phyloP scores from a whole-genome alignment of 2,113 vertebrate genomes.

The Antechinus stuartii region DNA sequence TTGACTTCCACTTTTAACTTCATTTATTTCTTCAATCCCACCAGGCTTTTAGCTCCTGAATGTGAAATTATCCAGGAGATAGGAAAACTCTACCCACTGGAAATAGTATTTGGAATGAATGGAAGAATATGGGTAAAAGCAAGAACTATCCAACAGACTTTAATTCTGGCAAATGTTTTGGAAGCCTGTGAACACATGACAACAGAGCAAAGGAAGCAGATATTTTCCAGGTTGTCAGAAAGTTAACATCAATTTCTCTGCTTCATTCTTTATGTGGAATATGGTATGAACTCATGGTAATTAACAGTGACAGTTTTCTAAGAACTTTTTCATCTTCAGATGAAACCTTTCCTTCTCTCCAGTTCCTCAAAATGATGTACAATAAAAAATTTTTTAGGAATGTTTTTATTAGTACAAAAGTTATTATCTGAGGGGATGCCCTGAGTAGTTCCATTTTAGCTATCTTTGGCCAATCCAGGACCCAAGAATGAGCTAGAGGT shows the following conservation, averaged over 20 bases:
- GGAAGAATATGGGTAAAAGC: slow-evolving; percentile 95
- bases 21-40: slow-evolving; percentile 45
- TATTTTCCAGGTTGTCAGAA: slow-evolving; percentile 88
- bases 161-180: slow-evolving; percentile 93
- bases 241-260: slow-evolving; percentile 73
- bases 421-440: slow-evolving; percentile 16
- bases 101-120: slow-evolving; percentile 95
- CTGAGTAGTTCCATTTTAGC: slow-evolving; percentile 94
- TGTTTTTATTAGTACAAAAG: slow-evolving; percentile 64
- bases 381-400: slow-evolving; percentile 34
- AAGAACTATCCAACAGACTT: slow-evolving; percentile 91
- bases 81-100: slow-evolving; percentile 92
- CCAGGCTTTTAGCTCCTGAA: slow-evolving; percentile 90
- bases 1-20: not conserved
- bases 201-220: slow-evolving; percentile 88
- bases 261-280: not conserved
- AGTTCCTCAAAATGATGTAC: slow-evolving; percentile 44
- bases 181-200: slow-evolving; percentile 95
- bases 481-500: slow-evolving; percentile 86
- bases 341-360: slow-evolving; percentile 10
- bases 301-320: slow-evolving; percentile 48
- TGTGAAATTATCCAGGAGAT: slow-evolving; percentile 91
- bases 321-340: slow-evolving; percentile 48
- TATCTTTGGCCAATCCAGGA: slow-evolving; percentile 94
- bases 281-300: slow-evolving; percentile 15